Evolutionary conservation across 2,888 invertebrate genomes (phyloP).

Genomic region (Drosophila paranaensis): DNA sequence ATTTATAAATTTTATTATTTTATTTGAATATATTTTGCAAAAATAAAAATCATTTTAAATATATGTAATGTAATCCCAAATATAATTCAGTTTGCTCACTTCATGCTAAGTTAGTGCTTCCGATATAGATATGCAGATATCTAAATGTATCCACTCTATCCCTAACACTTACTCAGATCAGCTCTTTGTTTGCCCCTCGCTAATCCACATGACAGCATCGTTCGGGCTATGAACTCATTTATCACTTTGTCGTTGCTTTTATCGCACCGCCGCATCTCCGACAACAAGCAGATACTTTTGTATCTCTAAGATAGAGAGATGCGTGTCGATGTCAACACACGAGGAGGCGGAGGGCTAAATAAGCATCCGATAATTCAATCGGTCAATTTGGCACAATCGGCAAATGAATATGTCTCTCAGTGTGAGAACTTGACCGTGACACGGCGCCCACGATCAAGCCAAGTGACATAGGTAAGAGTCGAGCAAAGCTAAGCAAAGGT

Average conservation of each 20-base stretch:
- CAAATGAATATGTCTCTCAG: slow-evolving; percentile 1
- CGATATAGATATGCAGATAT: too few relatives aligned
- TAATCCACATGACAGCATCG: slow-evolving; percentile 23
- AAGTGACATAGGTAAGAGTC: slow-evolving; percentile 3
- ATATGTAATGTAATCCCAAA: too few relatives aligned
- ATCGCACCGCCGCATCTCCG: slow-evolving; percentile 29
- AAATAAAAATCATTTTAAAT: neutral
- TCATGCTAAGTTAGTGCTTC: too few relatives aligned
- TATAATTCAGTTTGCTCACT: too few relatives aligned
- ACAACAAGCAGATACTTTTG: slow-evolving; percentile 23
- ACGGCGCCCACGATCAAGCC: slow-evolving; percentile 9
- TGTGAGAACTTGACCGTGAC: slow-evolving; percentile 35
- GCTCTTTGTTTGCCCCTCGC: slow-evolving; percentile 11
- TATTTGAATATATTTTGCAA: neutral
- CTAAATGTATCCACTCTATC: neutral
- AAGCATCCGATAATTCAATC: slow-evolving; percentile 17
- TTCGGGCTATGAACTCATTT: slow-evolving; percentile 28
- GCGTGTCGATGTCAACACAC: slow-evolving; percentile 18
- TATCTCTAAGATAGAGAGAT: slow-evolving; percentile 15
- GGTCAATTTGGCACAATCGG: slow-evolving; percentile 21
- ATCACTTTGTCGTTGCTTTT: slow-evolving; percentile 33
- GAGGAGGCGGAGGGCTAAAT: neutral
- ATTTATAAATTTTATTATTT: neutral
- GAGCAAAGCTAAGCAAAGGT: neutral
- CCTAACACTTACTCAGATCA: neutral